Percentiles rank a stretch among this genome's conserved stretches.
Evolutionary conservation across 1,140 invertebrate genomes (phyloP).

Genomic region (Neomicropteryx cornuta): DNA sequence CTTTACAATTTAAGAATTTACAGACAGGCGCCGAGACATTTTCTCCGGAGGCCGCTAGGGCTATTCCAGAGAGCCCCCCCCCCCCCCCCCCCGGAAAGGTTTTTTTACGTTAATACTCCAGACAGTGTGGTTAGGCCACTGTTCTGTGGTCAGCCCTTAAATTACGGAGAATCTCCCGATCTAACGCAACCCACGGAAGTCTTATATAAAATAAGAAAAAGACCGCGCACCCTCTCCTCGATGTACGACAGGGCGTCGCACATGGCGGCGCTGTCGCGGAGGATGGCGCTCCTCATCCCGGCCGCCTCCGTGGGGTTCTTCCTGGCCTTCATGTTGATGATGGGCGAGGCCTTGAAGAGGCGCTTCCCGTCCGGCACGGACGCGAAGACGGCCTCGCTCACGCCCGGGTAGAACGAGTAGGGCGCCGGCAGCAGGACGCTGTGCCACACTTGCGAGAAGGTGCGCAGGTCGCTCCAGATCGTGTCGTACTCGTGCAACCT

Average conservation of each 20-base stretch:
- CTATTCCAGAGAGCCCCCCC: too few species aligned
- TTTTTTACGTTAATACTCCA: too few species aligned
- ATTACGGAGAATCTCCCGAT: too few species aligned
- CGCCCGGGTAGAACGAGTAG: slow-evolving; percentile 59
- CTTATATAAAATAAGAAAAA: slow-evolving; percentile 8
- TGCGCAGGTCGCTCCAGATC: slow-evolving; percentile 59
- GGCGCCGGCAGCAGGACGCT: slow-evolving; percentile 59
- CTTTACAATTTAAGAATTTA: too few species aligned
- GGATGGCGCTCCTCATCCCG: slow-evolving; percentile 80
- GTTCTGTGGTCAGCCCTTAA: too few species aligned
- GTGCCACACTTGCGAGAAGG: slow-evolving; percentile 51
- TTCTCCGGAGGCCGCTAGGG: too few species aligned
- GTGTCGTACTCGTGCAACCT: slow-evolving; percentile 59
- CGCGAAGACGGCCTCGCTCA: slow-evolving; percentile 63
- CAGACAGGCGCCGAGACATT: too few species aligned
- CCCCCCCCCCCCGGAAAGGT: too few species aligned
- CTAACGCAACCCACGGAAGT: too few species aligned
- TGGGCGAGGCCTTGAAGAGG: slow-evolving; percentile 54
- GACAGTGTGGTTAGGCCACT: too few species aligned
- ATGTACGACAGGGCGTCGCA: slow-evolving; percentile 84
- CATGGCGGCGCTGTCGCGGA: slow-evolving; percentile 79
- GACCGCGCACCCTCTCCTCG: slow-evolving; percentile 49
- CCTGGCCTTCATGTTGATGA: slow-evolving; percentile 70
- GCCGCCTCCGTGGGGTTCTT: slow-evolving; percentile 78
- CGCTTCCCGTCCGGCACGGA: slow-evolving; percentile 48